These are phyloP conservation scores for Coracopsis vasa DNA, from an alignment of 2,113 vertebrate species.

Conservation along the genomic window DNA sequence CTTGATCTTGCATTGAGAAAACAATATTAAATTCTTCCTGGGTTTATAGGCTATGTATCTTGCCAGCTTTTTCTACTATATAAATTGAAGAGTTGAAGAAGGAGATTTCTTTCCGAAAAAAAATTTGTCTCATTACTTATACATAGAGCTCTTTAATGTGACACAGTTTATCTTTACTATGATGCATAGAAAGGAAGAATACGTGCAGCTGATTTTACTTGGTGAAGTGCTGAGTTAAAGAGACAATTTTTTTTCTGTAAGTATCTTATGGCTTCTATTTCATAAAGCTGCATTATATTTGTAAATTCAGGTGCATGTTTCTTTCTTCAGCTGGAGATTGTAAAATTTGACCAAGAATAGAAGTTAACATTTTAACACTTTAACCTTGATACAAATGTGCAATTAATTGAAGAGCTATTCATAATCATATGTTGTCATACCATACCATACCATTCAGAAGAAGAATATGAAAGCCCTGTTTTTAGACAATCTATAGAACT, in stretches of 20 bases:
- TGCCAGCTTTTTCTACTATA: not conserved
- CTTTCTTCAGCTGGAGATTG: not conserved
- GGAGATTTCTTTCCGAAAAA: not conserved
- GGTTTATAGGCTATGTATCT: not conserved
- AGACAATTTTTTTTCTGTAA: not conserved
- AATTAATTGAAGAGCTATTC: not conserved
- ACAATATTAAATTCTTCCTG: not conserved
- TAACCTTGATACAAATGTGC: not conserved
- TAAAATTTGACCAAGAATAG: not conserved
- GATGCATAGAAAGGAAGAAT: not conserved
- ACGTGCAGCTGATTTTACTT: not conserved
- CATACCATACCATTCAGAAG: not conserved
- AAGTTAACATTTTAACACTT: not conserved
- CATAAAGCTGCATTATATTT: not conserved
- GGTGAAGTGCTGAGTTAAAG: not conserved
- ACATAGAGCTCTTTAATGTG: not conserved
- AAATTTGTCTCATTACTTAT: not conserved
- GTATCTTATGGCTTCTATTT: not conserved
- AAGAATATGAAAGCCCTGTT: not conserved
- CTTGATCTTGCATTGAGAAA: not conserved
- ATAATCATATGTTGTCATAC: not conserved
- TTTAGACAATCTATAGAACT: not conserved
- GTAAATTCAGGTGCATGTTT: not conserved
- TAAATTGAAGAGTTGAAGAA: not conserved
- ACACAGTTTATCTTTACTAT: not conserved